Conservation (phyloP, 2,797 vertebrate genomes). For the Triplophysa bombifrons region DNA sequence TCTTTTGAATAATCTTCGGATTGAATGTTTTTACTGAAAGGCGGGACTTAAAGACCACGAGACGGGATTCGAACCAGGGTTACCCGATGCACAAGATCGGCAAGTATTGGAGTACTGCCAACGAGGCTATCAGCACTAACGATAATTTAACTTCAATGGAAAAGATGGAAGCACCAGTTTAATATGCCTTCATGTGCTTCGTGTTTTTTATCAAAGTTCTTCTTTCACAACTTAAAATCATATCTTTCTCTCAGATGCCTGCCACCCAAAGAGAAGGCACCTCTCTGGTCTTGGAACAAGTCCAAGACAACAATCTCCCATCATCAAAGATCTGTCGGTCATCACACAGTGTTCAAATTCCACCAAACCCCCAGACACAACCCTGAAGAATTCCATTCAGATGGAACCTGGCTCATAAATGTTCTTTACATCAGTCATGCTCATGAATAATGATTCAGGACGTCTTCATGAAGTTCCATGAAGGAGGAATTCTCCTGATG, state of each 20-base stretch:
- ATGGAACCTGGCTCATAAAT: background rate
- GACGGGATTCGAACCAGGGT: too few relatives aligned
- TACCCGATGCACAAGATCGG: too few relatives aligned
- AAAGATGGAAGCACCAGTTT: background rate
- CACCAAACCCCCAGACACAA: constrained; percentile 64
- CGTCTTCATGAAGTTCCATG: background rate
- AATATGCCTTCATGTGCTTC: background rate
- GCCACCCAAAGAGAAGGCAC: constrained; percentile 6
- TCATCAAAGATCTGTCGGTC: constrained; percentile 16
- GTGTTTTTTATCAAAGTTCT: background rate
- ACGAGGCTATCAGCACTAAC: too few relatives aligned
- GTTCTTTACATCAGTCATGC: background rate
- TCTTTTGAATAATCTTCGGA: too few relatives aligned
- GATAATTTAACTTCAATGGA: background rate
- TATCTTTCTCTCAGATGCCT: constrained; percentile 10
- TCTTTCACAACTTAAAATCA: background rate
- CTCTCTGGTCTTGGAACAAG: background rate
- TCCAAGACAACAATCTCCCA: constrained; percentile 15
- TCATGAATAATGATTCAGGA: background rate
- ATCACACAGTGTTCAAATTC: constrained; percentile 37
- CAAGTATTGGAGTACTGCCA: too few relatives aligned
- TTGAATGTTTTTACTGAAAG: too few relatives aligned
- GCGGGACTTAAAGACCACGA: too few relatives aligned
- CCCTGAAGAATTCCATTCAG: constrained; percentile 57
- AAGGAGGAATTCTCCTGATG: background rate